phyloP scores from a whole-genome alignment of 2,888 invertebrate genomes.

The Zygogramma bicolorata region DNA sequence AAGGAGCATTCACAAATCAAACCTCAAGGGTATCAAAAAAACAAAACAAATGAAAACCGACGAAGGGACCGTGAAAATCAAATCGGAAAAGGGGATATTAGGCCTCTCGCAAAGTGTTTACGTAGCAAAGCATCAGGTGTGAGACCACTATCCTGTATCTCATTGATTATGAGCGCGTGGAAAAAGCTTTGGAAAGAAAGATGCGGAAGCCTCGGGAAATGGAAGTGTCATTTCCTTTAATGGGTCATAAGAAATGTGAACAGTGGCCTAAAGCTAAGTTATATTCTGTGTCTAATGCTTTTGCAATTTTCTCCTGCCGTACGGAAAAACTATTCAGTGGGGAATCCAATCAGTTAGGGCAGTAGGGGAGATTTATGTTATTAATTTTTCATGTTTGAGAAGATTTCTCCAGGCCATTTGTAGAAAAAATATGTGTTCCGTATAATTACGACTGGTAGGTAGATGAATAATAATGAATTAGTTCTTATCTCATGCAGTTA shows the following conservation, averaged over 20 bases:
- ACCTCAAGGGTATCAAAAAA: neutral
- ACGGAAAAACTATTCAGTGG: neutral
- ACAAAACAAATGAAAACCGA: neutral
- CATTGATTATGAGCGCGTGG: constrained; percentile 53
- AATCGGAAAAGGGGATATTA: neutral
- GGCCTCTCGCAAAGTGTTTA: neutral
- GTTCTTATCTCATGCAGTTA: no score
- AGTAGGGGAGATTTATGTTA: neutral
- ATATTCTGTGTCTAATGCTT: constrained; percentile 9
- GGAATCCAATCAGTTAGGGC: neutral
- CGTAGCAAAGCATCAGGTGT: constrained; percentile 1
- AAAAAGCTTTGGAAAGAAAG: neutral
- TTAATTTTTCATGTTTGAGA: neutral
- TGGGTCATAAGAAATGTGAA: constrained; percentile 49
- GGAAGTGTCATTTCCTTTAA: constrained; percentile 57
- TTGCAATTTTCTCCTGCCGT: neutral
- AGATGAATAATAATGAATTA: no score
- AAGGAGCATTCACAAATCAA: no score
- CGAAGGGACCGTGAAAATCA: neutral
- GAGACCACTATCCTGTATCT: constrained; percentile 38
- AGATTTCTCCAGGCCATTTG: neutral
- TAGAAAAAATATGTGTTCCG: no score
- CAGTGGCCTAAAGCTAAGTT: constrained; percentile 49
- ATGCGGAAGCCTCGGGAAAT: constrained; percentile 3
- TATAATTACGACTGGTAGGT: no score